These are phyloP conservation scores for Prunella himalayana DNA, from an alignment of 2,113 vertebrate species.

Conservation along the genomic window DNA sequence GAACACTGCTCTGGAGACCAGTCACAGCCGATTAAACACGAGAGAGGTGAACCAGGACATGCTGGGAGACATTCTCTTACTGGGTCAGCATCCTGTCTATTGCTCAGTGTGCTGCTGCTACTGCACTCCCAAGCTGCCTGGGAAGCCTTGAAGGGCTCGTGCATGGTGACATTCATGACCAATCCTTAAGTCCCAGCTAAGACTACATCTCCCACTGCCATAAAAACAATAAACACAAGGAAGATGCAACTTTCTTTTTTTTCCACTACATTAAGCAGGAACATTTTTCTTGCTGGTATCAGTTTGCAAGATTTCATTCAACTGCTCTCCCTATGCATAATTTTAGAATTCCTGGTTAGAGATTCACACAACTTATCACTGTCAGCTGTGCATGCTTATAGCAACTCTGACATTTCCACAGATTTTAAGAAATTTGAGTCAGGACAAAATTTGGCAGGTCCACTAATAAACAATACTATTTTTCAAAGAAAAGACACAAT, in stretches of 20 bases:
- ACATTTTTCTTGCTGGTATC: conserved; percentile 15
- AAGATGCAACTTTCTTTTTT: not conserved
- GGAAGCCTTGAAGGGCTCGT: not conserved
- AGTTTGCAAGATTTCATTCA: not conserved
- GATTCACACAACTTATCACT: conserved; percentile 14
- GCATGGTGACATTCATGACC: not conserved
- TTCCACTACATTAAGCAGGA: not conserved
- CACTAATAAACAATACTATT: conserved; percentile 35
- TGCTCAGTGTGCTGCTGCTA: not conserved
- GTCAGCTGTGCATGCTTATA: not conserved
- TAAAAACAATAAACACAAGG: not conserved
- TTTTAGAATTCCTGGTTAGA: not conserved
- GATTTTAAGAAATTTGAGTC: conserved; percentile 34
- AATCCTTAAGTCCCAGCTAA: not conserved
- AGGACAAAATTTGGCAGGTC: not conserved
- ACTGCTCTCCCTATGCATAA: not conserved
- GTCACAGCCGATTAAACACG: not conserved
- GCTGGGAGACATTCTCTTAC: not conserved
- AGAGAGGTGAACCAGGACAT: not conserved
- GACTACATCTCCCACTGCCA: not conserved
- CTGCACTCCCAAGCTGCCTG: not conserved
- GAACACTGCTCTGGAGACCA: not conserved
- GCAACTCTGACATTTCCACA: conserved; percentile 4
- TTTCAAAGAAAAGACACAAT: not conserved
- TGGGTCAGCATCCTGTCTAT: not conserved